Conservation (phyloP, 2,888 invertebrate genomes). For the Sarcophaga rosellei region DNA sequence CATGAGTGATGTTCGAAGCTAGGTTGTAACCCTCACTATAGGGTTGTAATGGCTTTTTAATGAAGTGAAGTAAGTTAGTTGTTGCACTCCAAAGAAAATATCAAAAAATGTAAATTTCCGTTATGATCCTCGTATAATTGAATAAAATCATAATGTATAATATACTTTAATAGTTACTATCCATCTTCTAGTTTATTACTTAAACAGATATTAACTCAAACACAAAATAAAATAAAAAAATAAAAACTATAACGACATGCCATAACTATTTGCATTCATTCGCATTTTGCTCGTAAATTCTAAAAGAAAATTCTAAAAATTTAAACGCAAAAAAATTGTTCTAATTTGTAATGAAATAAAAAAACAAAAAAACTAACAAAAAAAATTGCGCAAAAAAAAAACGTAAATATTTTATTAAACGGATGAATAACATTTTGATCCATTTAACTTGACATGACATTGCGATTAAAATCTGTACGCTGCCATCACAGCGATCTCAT, state of each 20-base stretch:
- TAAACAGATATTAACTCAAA: neutral
- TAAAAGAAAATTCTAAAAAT: neutral
- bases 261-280: neutral
- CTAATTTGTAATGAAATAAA: conserved; percentile 39
- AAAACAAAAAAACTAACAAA: neutral
- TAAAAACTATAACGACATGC: neutral
- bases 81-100: neutral
- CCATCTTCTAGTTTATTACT: conserved; percentile 12
- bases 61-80: neutral
- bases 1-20: too few species aligned
- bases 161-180: neutral
- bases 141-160: conserved; percentile 25
- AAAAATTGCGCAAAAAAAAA: conserved; percentile 32
- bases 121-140: conserved; percentile 1
- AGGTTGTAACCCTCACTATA: too few species aligned
- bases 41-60: neutral
- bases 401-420: conserved; percentile 63
- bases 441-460: conserved; percentile 69
- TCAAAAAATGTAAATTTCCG: neutral
- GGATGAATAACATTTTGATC: conserved; percentile 67
- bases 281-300: neutral
- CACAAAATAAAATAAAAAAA: neutral
- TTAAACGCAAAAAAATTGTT: conserved; percentile 29
- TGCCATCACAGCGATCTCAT: neutral
- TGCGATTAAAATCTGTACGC: conserved; percentile 53